Percentiles rank a stretch among this genome's conserved stretches.
Evolutionary conservation across 2,797 vertebrate genomes (phyloP).

Genomic region (Neosilurus mollespiculum): DNA sequence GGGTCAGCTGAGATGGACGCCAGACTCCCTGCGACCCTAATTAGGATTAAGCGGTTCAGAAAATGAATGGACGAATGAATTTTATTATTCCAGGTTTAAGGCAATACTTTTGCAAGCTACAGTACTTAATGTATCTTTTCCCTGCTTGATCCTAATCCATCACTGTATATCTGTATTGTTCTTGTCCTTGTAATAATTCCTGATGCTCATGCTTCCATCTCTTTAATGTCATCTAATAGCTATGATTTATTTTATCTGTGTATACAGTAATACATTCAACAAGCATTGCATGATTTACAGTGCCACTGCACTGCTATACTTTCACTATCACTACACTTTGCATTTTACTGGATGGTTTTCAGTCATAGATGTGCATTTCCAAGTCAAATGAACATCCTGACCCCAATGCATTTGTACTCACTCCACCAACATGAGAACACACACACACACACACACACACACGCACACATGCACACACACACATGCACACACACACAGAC

Average conservation of each 20-base stretch:
- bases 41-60: no score
- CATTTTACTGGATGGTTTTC: constrained; percentile 45
- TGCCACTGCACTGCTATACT: not conserved
- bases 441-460: not conserved
- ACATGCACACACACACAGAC: not conserved
- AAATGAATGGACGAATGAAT: no score
- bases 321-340: constrained; percentile 35
- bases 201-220: not conserved
- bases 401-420: not conserved
- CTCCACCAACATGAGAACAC: not conserved
- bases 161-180: not conserved
- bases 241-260: not conserved
- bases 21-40: no score
- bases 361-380: constrained; percentile 39
- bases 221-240: not conserved
- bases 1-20: no score
- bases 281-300: not conserved
- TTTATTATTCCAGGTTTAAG: no score
- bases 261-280: not conserved
- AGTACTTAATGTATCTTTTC: not conserved
- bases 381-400: constrained; percentile 45
- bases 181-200: not conserved
- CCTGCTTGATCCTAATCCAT: not conserved
- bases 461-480: not conserved
- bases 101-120: no score